Evolutionary conservation across 2,113 vertebrate species (phyloP).

Genomic region (Ciconia stormi): DNA sequence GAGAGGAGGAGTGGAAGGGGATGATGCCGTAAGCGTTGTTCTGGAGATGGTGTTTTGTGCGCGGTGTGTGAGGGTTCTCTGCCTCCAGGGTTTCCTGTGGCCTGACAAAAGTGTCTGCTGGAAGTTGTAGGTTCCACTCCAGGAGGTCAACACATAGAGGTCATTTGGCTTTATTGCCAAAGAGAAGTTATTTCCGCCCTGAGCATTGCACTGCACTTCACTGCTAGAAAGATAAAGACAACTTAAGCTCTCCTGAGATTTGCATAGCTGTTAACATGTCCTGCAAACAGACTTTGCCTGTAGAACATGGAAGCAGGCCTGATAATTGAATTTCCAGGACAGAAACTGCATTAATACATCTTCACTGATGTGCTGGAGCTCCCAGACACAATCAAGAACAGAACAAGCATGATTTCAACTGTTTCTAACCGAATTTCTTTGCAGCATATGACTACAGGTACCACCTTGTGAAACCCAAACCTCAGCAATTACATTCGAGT

Average conservation of each 20-base stretch:
- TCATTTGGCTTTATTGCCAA: not conserved
- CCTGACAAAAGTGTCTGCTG: not conserved
- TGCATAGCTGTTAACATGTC: not conserved
- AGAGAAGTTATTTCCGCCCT: not conserved
- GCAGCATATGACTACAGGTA: not conserved
- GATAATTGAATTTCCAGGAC: not conserved
- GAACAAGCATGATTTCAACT: not conserved
- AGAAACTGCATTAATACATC: not conserved
- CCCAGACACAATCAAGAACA: not conserved
- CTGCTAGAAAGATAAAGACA: not conserved
- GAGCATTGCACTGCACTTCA: not conserved
- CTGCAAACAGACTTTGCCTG: not conserved
- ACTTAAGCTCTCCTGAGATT: not conserved
- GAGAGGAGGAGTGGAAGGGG: not conserved
- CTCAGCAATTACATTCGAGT: rapidly evolving
- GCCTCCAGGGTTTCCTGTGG: not conserved
- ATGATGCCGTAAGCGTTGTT: rapidly evolving
- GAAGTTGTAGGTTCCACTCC: not conserved
- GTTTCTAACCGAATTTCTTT: not conserved
- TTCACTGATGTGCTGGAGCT: not conserved
- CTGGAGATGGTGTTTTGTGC: not conserved
- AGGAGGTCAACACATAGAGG: not conserved
- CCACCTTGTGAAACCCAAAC: not conserved
- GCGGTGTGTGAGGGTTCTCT: not conserved
- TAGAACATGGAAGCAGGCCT: not conserved